Base-by-base conservation (phyloP, 2,113 vertebrate genomes). In the Amia ocellicauda region DNA sequence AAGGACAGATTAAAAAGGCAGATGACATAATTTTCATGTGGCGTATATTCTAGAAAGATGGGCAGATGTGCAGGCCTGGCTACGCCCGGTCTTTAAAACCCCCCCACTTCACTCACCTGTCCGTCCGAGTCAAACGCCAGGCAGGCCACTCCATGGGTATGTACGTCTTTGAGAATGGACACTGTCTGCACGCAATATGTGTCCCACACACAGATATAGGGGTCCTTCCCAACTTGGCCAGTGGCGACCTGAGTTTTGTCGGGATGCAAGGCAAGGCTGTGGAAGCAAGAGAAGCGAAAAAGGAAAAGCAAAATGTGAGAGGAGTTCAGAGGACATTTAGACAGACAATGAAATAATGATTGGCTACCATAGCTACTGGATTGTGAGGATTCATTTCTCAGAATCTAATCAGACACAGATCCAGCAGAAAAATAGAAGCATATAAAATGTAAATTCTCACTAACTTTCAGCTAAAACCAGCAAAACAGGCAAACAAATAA, bases 191-290 rank as follows among this genome's bases (percentile, higher is more conserved):
- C 79, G 0, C 83, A 81, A 67, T 94, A 94, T 0, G 93, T 93
- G 78, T 99, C 95, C 97, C 97, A 99, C 72, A 99, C 78, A 57
- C 97, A 99, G 68, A 99, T 87, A 64, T 90, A 97, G 1, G 96
- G 96, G 29, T 98, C 95, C 66, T 95, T 95, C 3, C 97, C 97
- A 58, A 99, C 97, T 80, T 99, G 97, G 63, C 97, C 97, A 0
- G 96, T 98, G 8, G 96, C 97, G 67, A 99, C 94, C 45, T 96
- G 84, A 56, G 89, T 87, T 89, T 91, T 95, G 73, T 98, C 95
- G 0, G 97, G 96, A 54, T 99, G 97, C 69, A 99, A 84, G 28
- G 97, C 93, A 42, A 98, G 91, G 78, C 97, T 99, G 88, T 49
- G 76, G 80, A 0, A 11, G 26, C 61, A 0, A 76, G 55, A 82